These are phyloP conservation scores for Beris morrisii DNA, from an alignment of 2,888 invertebrate species.

Conservation along the genomic window DNA sequence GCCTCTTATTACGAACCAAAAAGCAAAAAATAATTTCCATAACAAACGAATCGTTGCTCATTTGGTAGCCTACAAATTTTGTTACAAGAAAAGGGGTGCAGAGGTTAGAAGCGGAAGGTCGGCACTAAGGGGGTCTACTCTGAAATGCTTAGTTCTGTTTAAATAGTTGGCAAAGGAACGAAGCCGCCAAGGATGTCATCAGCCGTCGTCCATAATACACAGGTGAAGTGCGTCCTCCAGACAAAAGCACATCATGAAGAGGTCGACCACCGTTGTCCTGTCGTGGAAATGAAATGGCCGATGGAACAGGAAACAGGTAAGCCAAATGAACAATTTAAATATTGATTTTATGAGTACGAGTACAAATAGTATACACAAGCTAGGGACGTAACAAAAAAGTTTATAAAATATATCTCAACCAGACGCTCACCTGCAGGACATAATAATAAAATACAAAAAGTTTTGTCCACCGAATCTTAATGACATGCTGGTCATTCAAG, in stretches of 20 bases:
- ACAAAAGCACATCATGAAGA: neutral
- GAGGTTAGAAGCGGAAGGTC: too few species aligned
- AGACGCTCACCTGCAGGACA: too few species aligned
- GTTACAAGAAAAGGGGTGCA: too few species aligned
- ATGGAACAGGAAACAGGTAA: constrained; percentile 7
- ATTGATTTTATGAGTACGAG: constrained; percentile 21
- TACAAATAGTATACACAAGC: too few species aligned
- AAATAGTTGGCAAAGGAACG: constrained; percentile 3
- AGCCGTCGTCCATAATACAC: neutral
- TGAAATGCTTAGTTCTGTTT: constrained; percentile 1
- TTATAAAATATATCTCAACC: too few species aligned
- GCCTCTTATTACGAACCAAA: constrained; percentile 31
- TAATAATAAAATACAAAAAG: too few species aligned
- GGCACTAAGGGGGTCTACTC: neutral
- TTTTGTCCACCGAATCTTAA: too few species aligned
- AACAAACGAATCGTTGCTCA: constrained; percentile 36
- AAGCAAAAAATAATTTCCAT: constrained; percentile 33
- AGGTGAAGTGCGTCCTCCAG: neutral
- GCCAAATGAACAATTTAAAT: constrained; percentile 25
- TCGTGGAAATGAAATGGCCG: neutral
- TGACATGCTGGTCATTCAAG: too few species aligned
- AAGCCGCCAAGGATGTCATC: neutral
- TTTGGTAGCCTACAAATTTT: constrained; percentile 21
- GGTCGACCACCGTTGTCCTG: neutral
- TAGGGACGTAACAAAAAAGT: too few species aligned